Evolutionary conservation across 1,140 invertebrate species (phyloP), one percentile per base, ranked within the genome.

Genomic region (Drosophila punjabiensis): DNA sequence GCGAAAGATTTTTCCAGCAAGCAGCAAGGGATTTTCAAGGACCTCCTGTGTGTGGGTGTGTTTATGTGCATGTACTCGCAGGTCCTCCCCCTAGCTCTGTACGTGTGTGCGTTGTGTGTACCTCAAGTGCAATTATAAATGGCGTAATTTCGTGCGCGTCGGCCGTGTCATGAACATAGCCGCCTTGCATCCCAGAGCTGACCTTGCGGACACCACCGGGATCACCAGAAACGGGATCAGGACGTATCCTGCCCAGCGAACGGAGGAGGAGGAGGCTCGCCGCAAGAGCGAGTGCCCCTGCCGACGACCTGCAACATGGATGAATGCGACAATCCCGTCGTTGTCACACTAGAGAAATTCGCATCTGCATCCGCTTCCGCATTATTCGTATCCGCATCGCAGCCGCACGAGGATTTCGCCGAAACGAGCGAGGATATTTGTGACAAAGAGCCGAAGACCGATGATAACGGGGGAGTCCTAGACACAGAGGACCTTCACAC

Each of bases 251-350:
- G 24, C 24, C 24, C 58, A 45, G 56, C 56, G 50, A 53, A 43
- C 56, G 68, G 52, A 77, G 60, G 20, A 58, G 55, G 20, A 58
- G 76, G 24, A 67, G 79, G 60, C 87, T 79, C 84, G 82, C 82
- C 53, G 76, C 43, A 43, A 33, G 5, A 81, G 81, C 88, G 88
- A 89, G 86, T 79, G 65, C 71, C 79, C 43, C 76, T 71, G 77
- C 80, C 68, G 74, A 67, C 81, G 63, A 81, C 78, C 62, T 83
- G 76, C 92, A 93, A 93, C 79, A 93, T 93, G 93, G 93, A 93
- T 92, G 93, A 93, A 92, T 93, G 93, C 84, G 92, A 93, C 82
- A 93, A 93, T 73, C 87, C 86, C 75, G 85, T 93, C 78, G 92
- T 93, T 68, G 83, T 93, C 67, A 85, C 82, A 79, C 67, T 92